Base-by-base conservation (phyloP, 2,113 vertebrate species). In the Poeciliopsis retropinna region DNA sequence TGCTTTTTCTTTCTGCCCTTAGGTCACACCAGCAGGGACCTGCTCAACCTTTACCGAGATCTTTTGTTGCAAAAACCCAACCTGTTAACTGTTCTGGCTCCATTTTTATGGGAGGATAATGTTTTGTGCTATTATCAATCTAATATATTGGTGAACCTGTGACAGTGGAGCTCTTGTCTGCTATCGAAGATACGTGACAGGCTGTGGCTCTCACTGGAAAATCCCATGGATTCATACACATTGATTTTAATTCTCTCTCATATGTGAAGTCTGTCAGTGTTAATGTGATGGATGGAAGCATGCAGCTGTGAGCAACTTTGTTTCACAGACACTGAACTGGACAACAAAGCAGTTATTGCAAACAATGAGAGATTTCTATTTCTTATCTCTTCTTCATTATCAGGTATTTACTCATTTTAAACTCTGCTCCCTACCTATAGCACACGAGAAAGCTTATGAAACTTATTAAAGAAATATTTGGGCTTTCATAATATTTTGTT, bases 211-310 rank as follows among this genome's bases (percentile, higher is more conserved):
- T 68, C 71, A 84, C 76, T 85, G 87, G 90, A 94, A 93, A 92
- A 81, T 84, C 47, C 17, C 81, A 90, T 92, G 65, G 86, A 93
- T 83, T 92, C 85, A 86, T 79, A 81, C 61, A 44, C 73, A 89
- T 88, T 79, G 86, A 93, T 94, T 86, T 47, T 47, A 19, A 47
- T 19, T 47, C 17, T 47, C 17, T 17, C 81, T n/a, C 78, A 79
- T 85, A 75, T 80, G 88, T 78, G 64, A 80, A 88, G 87, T 75
- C 41, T 4, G n/a, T 67, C 57, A 76, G 64, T 28, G 64, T 76
- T 60, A 74, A 75, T 7, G 19, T 5, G 76, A 76, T 75, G 27
- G 25, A 8, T 44, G 71, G 64, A 63, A 64, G 44, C 34, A 11
- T 12, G 34, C 72, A 72, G 51, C 64, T 75, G 44, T 67, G 69